Evolutionary conservation across 2,888 invertebrate species (phyloP), one percentile per base, ranked within the genome.

Genomic region (Cataglyphis altisquamis): DNA sequence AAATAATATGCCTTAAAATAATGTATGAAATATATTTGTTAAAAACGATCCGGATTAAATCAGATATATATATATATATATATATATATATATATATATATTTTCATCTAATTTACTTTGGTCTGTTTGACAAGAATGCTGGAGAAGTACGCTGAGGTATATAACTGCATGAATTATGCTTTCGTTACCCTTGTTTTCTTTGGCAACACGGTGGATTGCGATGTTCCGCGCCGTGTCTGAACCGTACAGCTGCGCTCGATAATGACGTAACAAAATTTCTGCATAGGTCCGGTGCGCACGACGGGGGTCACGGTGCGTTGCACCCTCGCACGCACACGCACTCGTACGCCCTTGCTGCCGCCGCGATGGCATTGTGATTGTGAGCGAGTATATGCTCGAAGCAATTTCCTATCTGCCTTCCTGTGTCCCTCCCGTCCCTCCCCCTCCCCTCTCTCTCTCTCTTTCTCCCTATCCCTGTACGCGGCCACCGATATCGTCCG

Each of bases 381-480:
- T 85, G 86, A 80, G 84, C 82, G 87, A 86, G 87, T 84, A 84
- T 80, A 72, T 83, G 87, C 89, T 88, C 88, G 78, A 87, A 87
- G 89, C 89, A 89, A 89, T 89, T 89, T 89, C 90, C 89, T 87
- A 87, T 90, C 85, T 81, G 48, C 85, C 88, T 87, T 86, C 80
- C 87, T 83, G 60, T 72, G 63, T 29, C 82, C 41, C 82, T 36
- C 21, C 55, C 63, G 21, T 60, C 66, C 41, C 21, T 66, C 64
- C 25, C 74, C 64, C 68, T 62, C 55, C 52, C 36, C 85, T 52
- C 74, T 72, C 83, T 74, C 70, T 81, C 85, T 70, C 84, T 84
- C 83, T 45, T 64, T 63, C 60, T 21, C 66, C 36, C 52, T 66
- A 75, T 66, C 83, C 67, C 66, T 60, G 74, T 68, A 68, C 78